Evolutionary conservation across 2,888 invertebrate species (phyloP), one percentile per base, ranked within the genome.

Genomic region (Mayetiola destructor): DNA sequence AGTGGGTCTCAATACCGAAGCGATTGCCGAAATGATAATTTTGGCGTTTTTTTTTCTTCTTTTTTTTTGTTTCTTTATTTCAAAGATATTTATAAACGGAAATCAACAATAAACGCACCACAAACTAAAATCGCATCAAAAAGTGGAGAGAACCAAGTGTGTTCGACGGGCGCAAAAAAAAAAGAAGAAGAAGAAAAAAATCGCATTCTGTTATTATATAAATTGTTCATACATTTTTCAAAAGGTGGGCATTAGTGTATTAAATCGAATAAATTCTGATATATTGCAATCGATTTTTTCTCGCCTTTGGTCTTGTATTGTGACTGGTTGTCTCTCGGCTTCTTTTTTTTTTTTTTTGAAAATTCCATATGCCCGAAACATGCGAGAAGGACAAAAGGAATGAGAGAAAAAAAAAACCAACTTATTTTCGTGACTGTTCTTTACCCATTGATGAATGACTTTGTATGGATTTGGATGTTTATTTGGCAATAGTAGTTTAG

Each of bases 211-310:
- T n/a, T n/a, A n/a, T n/a, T n/a, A n/a, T 48, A 48, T 48, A 48
- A 48, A 48, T 27, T 27, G 48, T 16, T 27, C 48, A 48, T 48
- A 48, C 48, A 48, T 48, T 27, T 48, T 48, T 48, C 48, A 48
- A 48, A 48, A 48, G 48, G 48, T 48, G 48, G 48, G 48, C 48
- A 48, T 48, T 48, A 48, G 48, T 48, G 48, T 48, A 48, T 48
- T 48, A 48, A 48, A 48, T 48, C 48, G 27, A 27, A 48, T 48
- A 48, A 48, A 48, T 48, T 48, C 48, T 48, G 48, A 48, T 48
- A 48, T 48, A 48, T 48, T 48, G 48, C 48, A 48, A 48, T 48
- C 27, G 27, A 48, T 48, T 48, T 48, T 48, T 48, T 27, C 27
- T 48, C 27, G 23, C 16, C 48, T 9, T 27, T 9, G 23, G 48